phyloP scores from a whole-genome alignment of 2,113 vertebrate species.

The Ceyx cyanopectus region DNA sequence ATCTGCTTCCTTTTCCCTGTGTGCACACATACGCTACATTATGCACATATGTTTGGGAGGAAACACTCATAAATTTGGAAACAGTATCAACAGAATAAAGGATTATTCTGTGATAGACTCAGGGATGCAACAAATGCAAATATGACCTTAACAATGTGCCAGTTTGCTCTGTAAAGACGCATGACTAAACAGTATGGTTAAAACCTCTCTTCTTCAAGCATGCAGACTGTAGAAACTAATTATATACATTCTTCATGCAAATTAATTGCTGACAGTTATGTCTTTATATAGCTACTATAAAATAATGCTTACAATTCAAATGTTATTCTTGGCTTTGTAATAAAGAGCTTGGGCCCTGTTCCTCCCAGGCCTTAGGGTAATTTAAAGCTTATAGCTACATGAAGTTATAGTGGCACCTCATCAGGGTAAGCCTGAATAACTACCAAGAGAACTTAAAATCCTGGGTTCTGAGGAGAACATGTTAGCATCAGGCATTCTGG shows the following conservation, averaged over 20 bases:
- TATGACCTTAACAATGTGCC: not conserved
- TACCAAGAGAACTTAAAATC: not conserved
- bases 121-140: not conserved
- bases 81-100: not conserved
- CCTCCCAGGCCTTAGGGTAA: not conserved
- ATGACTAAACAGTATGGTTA: not conserved
- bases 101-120: not conserved
- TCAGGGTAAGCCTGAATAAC: not conserved
- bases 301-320: not conserved
- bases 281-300: not conserved
- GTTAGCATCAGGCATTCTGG: not conserved
- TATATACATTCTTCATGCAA: not conserved
- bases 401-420: not conserved
- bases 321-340: not conserved
- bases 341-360: not conserved
- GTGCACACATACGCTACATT: not conserved
- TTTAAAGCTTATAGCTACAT: not conserved
- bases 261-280: not conserved
- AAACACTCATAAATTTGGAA: not conserved
- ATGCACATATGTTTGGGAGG: not conserved
- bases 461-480: not conserved
- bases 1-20: constrained; percentile 26
- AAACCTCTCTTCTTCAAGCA: not conserved
- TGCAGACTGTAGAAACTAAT: not conserved
- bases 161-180: not conserved